phyloP scores from a whole-genome alignment of 2,113 vertebrate species.

The Nestor notabilis region DNA sequence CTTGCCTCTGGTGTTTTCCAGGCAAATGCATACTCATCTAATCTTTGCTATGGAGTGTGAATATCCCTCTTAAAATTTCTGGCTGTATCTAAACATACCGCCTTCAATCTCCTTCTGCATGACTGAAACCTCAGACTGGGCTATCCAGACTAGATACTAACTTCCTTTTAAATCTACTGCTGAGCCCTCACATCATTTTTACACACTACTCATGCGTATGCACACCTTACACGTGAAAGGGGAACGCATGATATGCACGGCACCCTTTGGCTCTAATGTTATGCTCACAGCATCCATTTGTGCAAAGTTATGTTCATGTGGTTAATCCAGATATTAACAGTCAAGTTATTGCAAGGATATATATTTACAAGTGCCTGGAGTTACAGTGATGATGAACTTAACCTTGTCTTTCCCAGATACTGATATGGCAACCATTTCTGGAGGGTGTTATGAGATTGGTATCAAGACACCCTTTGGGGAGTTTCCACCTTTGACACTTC shows the following conservation, averaged over 20 bases:
- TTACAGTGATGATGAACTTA: not conserved
- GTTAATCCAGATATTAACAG: not conserved
- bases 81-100: not conserved
- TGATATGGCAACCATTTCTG: not conserved
- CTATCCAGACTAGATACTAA: not conserved
- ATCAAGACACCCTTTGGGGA: not conserved
- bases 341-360: not conserved
- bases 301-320: not conserved
- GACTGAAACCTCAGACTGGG: not conserved
- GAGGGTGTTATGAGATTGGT: not conserved
- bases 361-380: not conserved
- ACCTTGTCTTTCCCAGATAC: not conserved
- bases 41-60: not conserved
- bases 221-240: not conserved
- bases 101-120: not conserved
- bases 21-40: not conserved
- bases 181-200: not conserved
- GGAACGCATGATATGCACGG: not conserved
- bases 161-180: not conserved
- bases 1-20: not conserved
- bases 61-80: not conserved
- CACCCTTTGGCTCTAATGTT: not conserved
- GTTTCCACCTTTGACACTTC: not conserved
- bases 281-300: not conserved
- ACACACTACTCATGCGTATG: fast-evolving